A percentile compares a stretch with the other conserved stretches of the same genome.
Evolutionary conservation across 2,113 vertebrate species (phyloP).

Genomic region (Sarotherodon lohbergeri): DNA sequence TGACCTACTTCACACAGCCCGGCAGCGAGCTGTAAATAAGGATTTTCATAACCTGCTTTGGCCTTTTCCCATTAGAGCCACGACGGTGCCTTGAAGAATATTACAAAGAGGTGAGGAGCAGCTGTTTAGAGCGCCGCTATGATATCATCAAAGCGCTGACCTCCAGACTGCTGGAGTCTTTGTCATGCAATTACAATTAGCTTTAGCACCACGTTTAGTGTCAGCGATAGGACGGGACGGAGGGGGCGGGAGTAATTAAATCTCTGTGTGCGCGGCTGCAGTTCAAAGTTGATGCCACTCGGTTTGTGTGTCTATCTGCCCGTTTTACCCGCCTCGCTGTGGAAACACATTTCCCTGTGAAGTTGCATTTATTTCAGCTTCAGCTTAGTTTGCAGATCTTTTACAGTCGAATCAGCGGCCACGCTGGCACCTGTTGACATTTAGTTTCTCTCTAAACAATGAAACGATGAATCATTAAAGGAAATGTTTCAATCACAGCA

Average conservation of each 20-base stretch:
- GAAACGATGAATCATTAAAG: slow-evolving; percentile 32
- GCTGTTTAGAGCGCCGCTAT: slow-evolving; percentile 25
- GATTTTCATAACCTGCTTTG: slow-evolving; percentile 67
- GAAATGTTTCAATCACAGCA: slow-evolving; percentile 15
- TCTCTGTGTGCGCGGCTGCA: not conserved
- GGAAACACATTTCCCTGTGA: not conserved
- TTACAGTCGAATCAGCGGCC: not conserved
- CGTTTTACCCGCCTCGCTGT: not conserved
- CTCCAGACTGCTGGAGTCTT: slow-evolving; percentile 30
- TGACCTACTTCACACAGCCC: slow-evolving; percentile 70
- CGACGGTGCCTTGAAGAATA: slow-evolving; percentile 60
- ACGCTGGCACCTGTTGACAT: slow-evolving; percentile 9
- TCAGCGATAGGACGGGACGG: not conserved
- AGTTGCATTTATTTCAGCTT: not conserved
- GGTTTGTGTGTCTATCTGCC: not conserved
- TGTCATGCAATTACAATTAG: slow-evolving; percentile 37
- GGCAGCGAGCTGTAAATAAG: slow-evolving; percentile 68
- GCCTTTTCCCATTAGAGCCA: slow-evolving; percentile 68
- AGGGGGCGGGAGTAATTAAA: not conserved
- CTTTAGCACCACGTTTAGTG: not conserved
- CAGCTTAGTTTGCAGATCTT: not conserved
- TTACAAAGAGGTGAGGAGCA: slow-evolving; percentile 50
- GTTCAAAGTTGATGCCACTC: not conserved
- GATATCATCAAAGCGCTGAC: slow-evolving; percentile 50
- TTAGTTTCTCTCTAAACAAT: slow-evolving; percentile 10